Base-by-base conservation (phyloP, 2,113 vertebrate species). In the Oostethus manadensis region DNA sequence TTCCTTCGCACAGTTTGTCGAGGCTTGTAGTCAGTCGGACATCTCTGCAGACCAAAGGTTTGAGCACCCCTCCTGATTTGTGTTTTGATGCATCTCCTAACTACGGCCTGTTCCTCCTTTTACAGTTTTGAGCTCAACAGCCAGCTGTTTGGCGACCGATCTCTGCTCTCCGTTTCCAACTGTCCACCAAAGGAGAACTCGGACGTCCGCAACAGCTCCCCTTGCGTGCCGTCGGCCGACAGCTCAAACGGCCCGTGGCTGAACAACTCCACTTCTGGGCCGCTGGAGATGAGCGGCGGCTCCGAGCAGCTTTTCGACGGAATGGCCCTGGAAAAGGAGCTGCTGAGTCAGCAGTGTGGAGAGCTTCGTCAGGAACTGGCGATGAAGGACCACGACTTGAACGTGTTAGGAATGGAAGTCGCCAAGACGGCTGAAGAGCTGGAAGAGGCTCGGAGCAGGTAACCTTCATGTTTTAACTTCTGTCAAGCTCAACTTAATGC, bases 321-420 rank as follows among this genome's bases (percentile, higher is more conserved):
- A 47, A 53, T 66, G 0, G 78, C 80, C 63, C 69, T 84, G 63
- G 87, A 82, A 18, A 82, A 83, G 13, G 60, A 68, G 55, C 68
- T 82, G 50, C 71, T 90, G 49, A 77, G 72, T 56, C 85, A 91
- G 69, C 85, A 84, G 58, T 89, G 86, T 50, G 58, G 18, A 16
- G 84, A 90, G 20, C 83, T 93, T 8, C 81, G 66, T 2, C 85
- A 90, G 26, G 86, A 89, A 72, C 60, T 93, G 58, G 59, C 49
- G 44, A 73, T 89, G 15, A 90, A 84, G 68, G 84, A 90, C 55
- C 59, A 73, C 8, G 82, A 90, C n/a, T 40, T 90, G 53, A 59
- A 75, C 17, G 70, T 87, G 48, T 67, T 90, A 6, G 75, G 64
- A 16, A 77, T 83, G 45, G 83, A 89, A 73, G 67, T 92, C 44